A percentile compares a stretch with the other conserved stretches of the same genome.
Evolutionary conservation across 2,113 vertebrate genomes (phyloP).

Genomic region (Corvus hawaiiensis): DNA sequence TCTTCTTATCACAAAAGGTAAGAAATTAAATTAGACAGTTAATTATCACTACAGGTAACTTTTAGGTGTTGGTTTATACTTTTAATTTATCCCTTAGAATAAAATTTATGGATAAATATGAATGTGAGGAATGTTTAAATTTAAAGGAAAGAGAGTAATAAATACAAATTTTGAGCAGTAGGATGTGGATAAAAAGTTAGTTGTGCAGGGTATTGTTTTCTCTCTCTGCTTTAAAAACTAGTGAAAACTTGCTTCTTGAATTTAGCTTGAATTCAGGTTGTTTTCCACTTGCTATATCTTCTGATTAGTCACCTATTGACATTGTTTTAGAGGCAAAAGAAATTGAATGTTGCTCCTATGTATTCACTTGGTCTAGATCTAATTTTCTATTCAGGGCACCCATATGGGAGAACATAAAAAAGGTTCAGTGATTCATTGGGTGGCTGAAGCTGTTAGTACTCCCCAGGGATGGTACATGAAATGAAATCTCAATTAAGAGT

Average conservation of each 20-base stretch:
- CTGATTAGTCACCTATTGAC: background rate
- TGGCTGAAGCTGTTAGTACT: background rate
- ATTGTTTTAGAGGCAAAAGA: background rate
- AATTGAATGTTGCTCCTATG: background rate
- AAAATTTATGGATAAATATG: background rate
- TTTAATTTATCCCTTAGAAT: background rate
- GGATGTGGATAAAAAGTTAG: background rate
- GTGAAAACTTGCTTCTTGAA: background rate
- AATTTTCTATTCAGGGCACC: background rate
- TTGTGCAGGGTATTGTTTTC: accelerated
- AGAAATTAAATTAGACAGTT: background rate
- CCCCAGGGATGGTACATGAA: constrained; percentile 1
- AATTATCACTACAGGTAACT: background rate
- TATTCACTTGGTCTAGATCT: background rate
- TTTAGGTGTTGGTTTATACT: background rate
- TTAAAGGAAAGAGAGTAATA: background rate
- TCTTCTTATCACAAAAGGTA: background rate
- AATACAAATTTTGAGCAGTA: background rate
- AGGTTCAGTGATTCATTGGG: background rate
- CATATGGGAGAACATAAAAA: background rate
- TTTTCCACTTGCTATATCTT: background rate
- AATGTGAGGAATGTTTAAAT: background rate
- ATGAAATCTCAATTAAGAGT: constrained; percentile 18
- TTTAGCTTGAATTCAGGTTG: background rate
- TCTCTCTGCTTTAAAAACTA: background rate